Evolutionary conservation across 2,113 vertebrate species (phyloP).

Genomic region (Tragelaphus imberbis): DNA sequence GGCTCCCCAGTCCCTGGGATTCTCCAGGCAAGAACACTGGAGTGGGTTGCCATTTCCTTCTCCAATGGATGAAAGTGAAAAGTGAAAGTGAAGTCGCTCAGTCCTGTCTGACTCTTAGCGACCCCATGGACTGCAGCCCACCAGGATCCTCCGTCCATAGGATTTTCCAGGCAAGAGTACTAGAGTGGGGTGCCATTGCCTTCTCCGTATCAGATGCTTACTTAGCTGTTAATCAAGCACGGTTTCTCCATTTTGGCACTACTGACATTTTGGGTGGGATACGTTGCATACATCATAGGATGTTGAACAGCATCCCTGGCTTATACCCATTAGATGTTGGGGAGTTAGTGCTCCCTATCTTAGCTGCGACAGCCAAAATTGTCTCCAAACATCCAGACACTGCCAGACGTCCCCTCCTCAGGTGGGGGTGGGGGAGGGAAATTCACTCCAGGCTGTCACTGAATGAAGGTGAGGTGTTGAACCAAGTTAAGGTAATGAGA

Average conservation of each 20-base stretch:
- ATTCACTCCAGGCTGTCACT: not conserved
- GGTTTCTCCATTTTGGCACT: not conserved
- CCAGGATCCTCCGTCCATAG: too few relatives aligned
- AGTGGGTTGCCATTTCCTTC: too few relatives aligned
- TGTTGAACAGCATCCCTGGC: not conserved
- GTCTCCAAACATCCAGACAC: not conserved
- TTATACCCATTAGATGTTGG: not conserved
- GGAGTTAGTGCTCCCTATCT: not conserved
- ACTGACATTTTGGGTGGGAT: not conserved
- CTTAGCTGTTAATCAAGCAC: not conserved
- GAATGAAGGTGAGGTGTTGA: not conserved
- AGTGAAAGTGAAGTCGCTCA: too few relatives aligned
- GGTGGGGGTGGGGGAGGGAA: not conserved
- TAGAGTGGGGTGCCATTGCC: too few relatives aligned
- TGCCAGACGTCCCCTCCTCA: accelerated
- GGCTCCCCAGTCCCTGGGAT: too few relatives aligned
- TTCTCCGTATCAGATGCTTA: not conserved
- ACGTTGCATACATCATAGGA: accelerated
- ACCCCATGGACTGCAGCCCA: too few relatives aligned
- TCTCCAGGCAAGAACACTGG: too few relatives aligned
- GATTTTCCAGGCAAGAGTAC: too few relatives aligned
- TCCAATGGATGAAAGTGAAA: too few relatives aligned
- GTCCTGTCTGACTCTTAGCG: too few relatives aligned
- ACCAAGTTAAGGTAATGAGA: not conserved
- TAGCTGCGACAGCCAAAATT: not conserved